These are phyloP conservation scores for Chrysocyon brachyurus DNA, from an alignment of 2,797 vertebrate genomes.

Conservation along the genomic window DNA sequence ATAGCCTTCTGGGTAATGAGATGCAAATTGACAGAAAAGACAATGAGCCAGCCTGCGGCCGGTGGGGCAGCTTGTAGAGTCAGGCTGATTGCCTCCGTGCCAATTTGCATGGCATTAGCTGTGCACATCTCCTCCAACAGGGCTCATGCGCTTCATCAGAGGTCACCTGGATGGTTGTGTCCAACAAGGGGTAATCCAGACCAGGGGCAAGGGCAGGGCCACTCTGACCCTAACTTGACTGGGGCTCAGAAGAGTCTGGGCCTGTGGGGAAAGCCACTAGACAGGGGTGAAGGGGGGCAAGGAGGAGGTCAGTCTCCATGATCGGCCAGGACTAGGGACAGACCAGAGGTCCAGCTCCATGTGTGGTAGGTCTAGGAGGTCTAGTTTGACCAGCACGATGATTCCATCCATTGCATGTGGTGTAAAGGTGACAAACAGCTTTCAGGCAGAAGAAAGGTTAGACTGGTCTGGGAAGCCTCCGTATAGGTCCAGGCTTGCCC, in stretches of 20 bases:
- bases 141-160: slow-evolving; percentile 84
- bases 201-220: slow-evolving; percentile 22
- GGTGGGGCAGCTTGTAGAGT: slow-evolving; percentile 89
- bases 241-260: not conserved
- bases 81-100: slow-evolving; percentile 90
- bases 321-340: not conserved
- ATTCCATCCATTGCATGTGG: not conserved
- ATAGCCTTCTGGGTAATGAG: slow-evolving; percentile 90
- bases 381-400: not conserved
- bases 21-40: slow-evolving; percentile 91
- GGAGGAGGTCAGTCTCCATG: not conserved
- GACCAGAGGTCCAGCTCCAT: not conserved
- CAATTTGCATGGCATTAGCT: slow-evolving; percentile 92
- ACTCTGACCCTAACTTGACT: not conserved
- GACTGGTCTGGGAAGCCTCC: not conserved
- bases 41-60: slow-evolving; percentile 88
- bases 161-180: slow-evolving; percentile 89
- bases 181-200: slow-evolving; percentile 74
- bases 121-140: slow-evolving; percentile 87
- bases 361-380: not conserved
- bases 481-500: not conserved
- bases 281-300: not conserved
- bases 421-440: not conserved
- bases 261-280: not conserved
- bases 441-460: not conserved